phyloP scores from a whole-genome alignment of 1,140 invertebrate genomes.

The Carcinoscorpius rotundicauda region DNA sequence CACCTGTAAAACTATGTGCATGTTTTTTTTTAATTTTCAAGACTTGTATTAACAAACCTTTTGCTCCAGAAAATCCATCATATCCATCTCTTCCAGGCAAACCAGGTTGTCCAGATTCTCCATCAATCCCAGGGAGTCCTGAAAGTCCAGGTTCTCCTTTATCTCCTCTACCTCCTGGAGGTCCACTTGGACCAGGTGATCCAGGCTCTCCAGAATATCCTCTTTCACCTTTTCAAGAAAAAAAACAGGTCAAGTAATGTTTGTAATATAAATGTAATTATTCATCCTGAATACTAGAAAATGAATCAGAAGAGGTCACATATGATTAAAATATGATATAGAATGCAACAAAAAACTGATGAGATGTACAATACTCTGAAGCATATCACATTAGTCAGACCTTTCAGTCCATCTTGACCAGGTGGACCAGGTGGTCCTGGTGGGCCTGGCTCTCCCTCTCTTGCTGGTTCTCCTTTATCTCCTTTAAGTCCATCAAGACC shows the following conservation, averaged over 20 bases:
- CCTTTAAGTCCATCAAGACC: constrained; percentile 38
- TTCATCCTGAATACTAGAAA: too few relatives aligned
- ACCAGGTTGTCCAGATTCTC: constrained; percentile 33
- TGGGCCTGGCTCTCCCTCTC: constrained; percentile 26
- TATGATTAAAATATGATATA: too few relatives aligned
- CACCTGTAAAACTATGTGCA: too few relatives aligned
- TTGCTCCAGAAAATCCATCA: constrained; percentile 8
- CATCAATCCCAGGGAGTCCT: constrained; percentile 21
- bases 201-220: constrained; percentile 10
- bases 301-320: too few relatives aligned
- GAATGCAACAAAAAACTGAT: too few relatives aligned
- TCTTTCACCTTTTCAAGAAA: constrained; percentile 7
- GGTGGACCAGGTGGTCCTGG: constrained; percentile 41
- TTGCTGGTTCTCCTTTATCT: constrained; percentile 37
- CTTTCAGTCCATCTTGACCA: constrained; percentile 45
- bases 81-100: constrained; percentile 38
- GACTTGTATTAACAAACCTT: background rate
- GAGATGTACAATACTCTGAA: too few relatives aligned
- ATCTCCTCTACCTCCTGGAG: constrained; percentile 11
- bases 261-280: too few relatives aligned
- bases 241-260: too few relatives aligned
- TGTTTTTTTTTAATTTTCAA: too few relatives aligned
- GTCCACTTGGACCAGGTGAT: constrained; percentile 11
- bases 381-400: constrained; percentile 1
- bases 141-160: constrained; percentile 21